Evolutionary conservation across 2,888 invertebrate genomes (phyloP).

Genomic region (Drosophila cracens): DNA sequence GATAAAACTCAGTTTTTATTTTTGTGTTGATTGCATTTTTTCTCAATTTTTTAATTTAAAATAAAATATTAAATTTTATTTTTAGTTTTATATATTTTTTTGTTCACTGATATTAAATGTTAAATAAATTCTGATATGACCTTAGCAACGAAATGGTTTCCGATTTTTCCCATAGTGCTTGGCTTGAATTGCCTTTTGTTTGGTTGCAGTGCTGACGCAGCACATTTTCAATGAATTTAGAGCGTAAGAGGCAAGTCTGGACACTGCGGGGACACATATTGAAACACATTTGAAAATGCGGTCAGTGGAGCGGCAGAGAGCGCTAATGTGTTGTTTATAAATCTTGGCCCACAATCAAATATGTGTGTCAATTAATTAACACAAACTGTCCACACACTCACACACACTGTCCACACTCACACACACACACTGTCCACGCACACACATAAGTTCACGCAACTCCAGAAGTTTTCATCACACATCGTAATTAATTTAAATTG

Average conservation of each 20-base stretch:
- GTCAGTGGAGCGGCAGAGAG: conserved; percentile 41
- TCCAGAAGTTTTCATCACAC: conserved; percentile 70
- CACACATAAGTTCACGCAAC: conserved; percentile 27
- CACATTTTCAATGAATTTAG: conserved; percentile 59
- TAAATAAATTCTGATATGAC: background rate
- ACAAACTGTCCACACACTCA: conserved; percentile 6
- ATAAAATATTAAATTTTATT: too few species aligned
- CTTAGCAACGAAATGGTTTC: background rate
- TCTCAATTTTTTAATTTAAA: too few species aligned
- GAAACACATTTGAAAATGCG: conserved; percentile 48
- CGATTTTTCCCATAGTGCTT: background rate
- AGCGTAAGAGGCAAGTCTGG: conserved; percentile 55
- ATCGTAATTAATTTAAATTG: conserved; percentile 75
- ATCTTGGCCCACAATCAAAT: conserved; percentile 69
- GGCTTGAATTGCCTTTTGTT: conserved; percentile 44
- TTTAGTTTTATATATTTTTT: too few species aligned
- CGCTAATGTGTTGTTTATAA: conserved; percentile 62
- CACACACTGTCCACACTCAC: conserved; percentile 13
- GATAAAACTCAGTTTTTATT: too few species aligned
- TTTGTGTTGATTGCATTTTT: too few species aligned
- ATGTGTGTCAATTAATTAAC: conserved; percentile 71
- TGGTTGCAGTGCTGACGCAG: conserved; percentile 27
- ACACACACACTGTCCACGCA: conserved; percentile 14
- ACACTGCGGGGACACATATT: conserved; percentile 37
- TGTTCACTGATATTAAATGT: background rate